Evolutionary conservation across 2,888 invertebrate genomes (phyloP).

Genomic region (Andrena bucephala): DNA sequence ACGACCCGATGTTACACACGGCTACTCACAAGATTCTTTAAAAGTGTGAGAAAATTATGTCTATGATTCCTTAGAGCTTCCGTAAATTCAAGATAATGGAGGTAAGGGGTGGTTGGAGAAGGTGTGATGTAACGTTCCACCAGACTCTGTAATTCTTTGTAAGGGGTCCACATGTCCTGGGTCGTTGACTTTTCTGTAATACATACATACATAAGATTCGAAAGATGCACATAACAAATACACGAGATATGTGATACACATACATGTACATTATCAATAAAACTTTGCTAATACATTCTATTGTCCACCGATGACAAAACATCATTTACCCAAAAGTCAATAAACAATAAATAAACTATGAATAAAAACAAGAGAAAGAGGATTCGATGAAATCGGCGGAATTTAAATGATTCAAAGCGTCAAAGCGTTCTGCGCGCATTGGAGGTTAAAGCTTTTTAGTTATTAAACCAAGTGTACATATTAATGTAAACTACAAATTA

Average conservation of each 20-base stretch:
- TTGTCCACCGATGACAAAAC: background rate
- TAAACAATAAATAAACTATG: background rate
- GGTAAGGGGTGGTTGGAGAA: slow-evolving; percentile 87
- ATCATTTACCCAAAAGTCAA: background rate
- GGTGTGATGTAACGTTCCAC: slow-evolving; percentile 89
- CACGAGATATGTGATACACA: background rate
- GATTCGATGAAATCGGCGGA: background rate
- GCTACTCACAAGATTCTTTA: slow-evolving; percentile 93
- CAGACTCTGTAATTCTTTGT: slow-evolving; percentile 90
- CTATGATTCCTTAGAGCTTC: slow-evolving; percentile 93
- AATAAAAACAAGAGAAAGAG: background rate
- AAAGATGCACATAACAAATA: background rate
- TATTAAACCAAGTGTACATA: background rate
- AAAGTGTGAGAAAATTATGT: slow-evolving; percentile 93
- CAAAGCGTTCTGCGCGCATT: background rate
- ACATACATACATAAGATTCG: background rate
- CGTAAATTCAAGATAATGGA: slow-evolving; percentile 88
- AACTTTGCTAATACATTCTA: background rate
- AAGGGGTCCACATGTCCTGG: slow-evolving; percentile 94
- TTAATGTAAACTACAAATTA: slow-evolving; percentile 42
- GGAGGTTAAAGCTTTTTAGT: slow-evolving; percentile 20
- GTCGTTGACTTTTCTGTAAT: slow-evolving; percentile 83
- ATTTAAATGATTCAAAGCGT: background rate
- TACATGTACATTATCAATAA: too few relatives aligned
- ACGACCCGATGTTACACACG: background rate